Conservation (phyloP, 64 coral and sea anemone species). For the Actinia tenebrosa region DNA sequence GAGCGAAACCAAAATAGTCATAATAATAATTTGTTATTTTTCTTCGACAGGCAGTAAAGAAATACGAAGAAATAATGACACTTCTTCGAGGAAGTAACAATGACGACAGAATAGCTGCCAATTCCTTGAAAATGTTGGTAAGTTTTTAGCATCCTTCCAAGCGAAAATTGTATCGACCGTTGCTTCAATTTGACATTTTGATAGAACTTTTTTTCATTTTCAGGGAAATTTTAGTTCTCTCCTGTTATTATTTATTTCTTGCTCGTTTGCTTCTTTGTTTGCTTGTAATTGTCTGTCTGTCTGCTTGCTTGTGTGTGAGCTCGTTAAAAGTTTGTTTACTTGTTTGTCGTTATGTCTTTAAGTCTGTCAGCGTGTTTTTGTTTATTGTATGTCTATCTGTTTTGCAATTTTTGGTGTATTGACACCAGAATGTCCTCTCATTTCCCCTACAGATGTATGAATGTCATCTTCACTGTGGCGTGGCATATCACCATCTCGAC, state of each 20-base stretch:
- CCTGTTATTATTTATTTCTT: background rate
- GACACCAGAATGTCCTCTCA: background rate
- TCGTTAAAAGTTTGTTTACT: too few relatives aligned
- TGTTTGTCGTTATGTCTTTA: background rate
- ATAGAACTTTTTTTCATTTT: too few relatives aligned
- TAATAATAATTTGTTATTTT: background rate
- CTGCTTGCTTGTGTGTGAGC: too few relatives aligned
- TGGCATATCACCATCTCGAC: background rate
- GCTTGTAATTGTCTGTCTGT: too few relatives aligned
- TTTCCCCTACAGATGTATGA: conserved; percentile 3
- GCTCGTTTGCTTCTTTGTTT: background rate
- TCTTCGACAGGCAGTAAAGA: background rate
- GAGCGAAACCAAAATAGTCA: background rate
- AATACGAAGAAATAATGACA: conserved; percentile 1
- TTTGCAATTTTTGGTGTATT: background rate
- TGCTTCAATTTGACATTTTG: too few relatives aligned
- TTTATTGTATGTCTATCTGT: background rate
- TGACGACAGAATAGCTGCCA: background rate
- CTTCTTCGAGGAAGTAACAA: background rate
- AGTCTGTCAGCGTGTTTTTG: background rate
- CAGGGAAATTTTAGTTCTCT: too few relatives aligned
- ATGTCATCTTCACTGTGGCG: conserved; percentile 15
- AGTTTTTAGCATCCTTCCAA: background rate
- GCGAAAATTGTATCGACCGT: too few relatives aligned
- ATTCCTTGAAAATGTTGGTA: conserved; percentile 29